Base-by-base conservation (phyloP, 2,113 vertebrate species). In the Okapia johnstoni region DNA sequence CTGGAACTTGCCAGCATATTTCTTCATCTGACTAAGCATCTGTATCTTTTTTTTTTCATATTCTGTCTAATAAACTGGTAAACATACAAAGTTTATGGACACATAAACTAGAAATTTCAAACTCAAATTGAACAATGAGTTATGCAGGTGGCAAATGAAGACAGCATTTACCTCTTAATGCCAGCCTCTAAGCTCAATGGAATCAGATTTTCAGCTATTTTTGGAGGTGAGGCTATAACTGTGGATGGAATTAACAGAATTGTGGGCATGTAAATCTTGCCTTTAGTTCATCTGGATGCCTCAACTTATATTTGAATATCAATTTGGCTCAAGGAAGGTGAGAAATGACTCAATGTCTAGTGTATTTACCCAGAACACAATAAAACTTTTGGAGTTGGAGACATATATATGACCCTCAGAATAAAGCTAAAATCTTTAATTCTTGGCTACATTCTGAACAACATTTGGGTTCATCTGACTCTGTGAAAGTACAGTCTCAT, bases 151-250 rank as follows among this genome's bases (percentile, higher is more conserved):
- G 30, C 46, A 95, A 54, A 26, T 70, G 28, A 96, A 93, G 19
- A 85, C 13, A 73, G 33, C 3, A 89, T 19, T 43, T 85, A 76
- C 36, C 93, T 97, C 46, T 93, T 57, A 86, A 85, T 4, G 11
- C 23, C 96, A 40, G 70, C 61, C 19, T 61, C n/a, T 80, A 28
- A 85, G 60, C 30, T 93, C 66, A 88, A n/a, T 76, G 28, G 40
- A 80, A 58, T 93, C 54, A 43, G 16, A 96, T 46, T 85, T 94
- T 93, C 63, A 58, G 81, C n/a, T 90, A 85, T 48, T 96, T 80
- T 43, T 61, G 26, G 40, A 92, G 46, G 86, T 54, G 5, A 87
- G 95, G 57, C 86, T 11, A 19, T 90, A 87, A 85, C 6, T 84
- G 43, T 57, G 4, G 30, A 94, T 87, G 63, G 90, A 93, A 73